Evolutionary conservation across 2,113 vertebrate species (phyloP), one percentile per base, ranked within the genome.

Genomic region (Gobius niger): DNA sequence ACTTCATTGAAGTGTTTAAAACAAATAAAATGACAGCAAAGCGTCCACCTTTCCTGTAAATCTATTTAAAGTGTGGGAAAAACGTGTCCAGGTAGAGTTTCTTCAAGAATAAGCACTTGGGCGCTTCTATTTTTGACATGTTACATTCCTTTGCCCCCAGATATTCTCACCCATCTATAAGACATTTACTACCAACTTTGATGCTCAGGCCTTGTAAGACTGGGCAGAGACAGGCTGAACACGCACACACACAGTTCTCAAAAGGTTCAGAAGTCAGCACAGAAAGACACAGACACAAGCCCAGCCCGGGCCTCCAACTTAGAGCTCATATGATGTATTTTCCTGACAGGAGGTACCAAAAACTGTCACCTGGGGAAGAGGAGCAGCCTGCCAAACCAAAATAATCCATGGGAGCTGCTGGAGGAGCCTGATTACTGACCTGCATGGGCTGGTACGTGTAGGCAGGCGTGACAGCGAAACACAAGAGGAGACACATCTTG

Each of bases 111-210:
- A 89, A 85, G 83, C 85, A 9, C 15, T 70, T 65, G 54, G 59
- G 70, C 63, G 78, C 69, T 82, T 91, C 91, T 92, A 91, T 93
- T 93, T 92, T 91, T 92, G 89, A 93, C 90, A 86, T 91, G 90
- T 81, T 82, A 92, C 91, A 94, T 94, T 93, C 92, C 90, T 90
- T 90, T 84, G 49, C 85, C 76, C 67, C 81, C 72, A 91, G 85
- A 90, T 91, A 88, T 92, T 93, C 91, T 92, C 91, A 86, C 92
- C 89, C 88, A 86, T 91, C 87, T 91, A 92, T 92, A 92, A 92
- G 90, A 92, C 89, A 91, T 93, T 91, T 92, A 89, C 89, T 86
- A 77, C 77, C 82, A 92, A 90, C 91, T 93, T 94, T 93, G 92
- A 93, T 93, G 91, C 84, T 75, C 15, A 1, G 75, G 80, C 80